Evolutionary conservation across 2,113 vertebrate genomes (phyloP), one percentile per base, ranked within the genome.

Genomic region (Cryptotis parvus): DNA sequence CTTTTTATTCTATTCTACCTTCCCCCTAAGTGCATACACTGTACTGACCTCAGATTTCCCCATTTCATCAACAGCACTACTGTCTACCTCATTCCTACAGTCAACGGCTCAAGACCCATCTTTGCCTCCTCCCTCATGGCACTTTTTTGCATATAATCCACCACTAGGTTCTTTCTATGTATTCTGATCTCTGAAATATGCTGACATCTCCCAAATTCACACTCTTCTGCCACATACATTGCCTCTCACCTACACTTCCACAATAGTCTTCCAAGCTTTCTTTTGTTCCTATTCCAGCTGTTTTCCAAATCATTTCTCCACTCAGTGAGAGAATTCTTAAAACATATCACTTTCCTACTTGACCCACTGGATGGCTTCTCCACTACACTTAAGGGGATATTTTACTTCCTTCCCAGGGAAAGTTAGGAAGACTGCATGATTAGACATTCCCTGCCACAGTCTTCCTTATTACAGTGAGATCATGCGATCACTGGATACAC

Each of bases 281-380:
- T 65, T n/a, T 18, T 49, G 33, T 35, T 70, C 61, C 29, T 18
- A 39, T 55, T 70, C 52, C 26, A 79, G 68, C 63, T 52, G 1
- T 73, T 95, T 65, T 66, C 41, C 66, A 89, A 81, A 83, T 49
- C 87, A 83, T 24, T 33, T 55, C 29, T 24, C n/a, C 81, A 3
- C 55, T 1, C 2, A 85, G 82, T 65, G 65, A 84, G 3, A 39
- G 69, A 3, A 45, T 58, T 65, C 89, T 68, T 90, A 43, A 92
- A 86, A 52, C 39, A 88, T 3, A 35, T 49, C 24, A 70, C n/a
- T 24, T 41, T 22, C 26, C 39, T 39, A 22, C 22, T 49, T 49
- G 16, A 65, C 74, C 55, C 45, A 87, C 31, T 1, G 45, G 27
- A 69, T 66, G 65, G n/a, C 58, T 74, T 81, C 58, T 10, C 78